These are phyloP conservation scores for Podiceps cristatus DNA, from an alignment of 2,113 vertebrate genomes.

Conservation along the genomic window DNA sequence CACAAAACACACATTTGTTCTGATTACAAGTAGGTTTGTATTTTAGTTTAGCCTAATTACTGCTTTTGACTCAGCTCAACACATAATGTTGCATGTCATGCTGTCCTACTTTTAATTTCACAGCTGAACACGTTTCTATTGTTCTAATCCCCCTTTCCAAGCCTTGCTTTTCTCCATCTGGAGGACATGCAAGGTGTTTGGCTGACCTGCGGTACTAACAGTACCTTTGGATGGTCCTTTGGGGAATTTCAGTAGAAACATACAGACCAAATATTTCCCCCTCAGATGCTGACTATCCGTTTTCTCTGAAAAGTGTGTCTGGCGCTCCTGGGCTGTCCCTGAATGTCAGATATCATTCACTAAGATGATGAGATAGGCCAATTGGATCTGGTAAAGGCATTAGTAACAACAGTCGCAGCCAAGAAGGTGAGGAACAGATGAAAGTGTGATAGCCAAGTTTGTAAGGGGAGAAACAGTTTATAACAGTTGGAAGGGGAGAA, in stretches of 20 bases:
- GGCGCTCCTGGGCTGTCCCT: not conserved
- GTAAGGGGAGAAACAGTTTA: not conserved
- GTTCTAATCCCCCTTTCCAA: constrained; percentile 54
- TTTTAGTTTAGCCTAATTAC: constrained; percentile 69
- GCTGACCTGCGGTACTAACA: not conserved
- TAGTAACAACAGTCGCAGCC: not conserved
- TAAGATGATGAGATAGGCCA: not conserved
- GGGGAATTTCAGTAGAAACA: not conserved
- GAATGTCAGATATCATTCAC: not conserved
- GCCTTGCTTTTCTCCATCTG: constrained; percentile 63
- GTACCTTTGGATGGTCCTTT: not conserved
- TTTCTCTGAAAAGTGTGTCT: not conserved
- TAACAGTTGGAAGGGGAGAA: not conserved
- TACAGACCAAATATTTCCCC: not conserved
- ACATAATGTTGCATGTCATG: constrained; percentile 69
- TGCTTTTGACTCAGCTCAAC: constrained; percentile 73
- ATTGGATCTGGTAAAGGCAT: not conserved
- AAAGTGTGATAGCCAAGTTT: not conserved
- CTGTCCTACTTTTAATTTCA: constrained; percentile 83
- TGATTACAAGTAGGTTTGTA: constrained; percentile 7
- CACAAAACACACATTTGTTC: not conserved
- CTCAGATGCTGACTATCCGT: not conserved
- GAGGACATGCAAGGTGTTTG: constrained; percentile 59
- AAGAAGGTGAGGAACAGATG: not conserved
- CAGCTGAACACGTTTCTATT: constrained; percentile 81